Conservation (phyloP, 2,797 vertebrate genomes). For the Uromys caudimaculatus region DNA sequence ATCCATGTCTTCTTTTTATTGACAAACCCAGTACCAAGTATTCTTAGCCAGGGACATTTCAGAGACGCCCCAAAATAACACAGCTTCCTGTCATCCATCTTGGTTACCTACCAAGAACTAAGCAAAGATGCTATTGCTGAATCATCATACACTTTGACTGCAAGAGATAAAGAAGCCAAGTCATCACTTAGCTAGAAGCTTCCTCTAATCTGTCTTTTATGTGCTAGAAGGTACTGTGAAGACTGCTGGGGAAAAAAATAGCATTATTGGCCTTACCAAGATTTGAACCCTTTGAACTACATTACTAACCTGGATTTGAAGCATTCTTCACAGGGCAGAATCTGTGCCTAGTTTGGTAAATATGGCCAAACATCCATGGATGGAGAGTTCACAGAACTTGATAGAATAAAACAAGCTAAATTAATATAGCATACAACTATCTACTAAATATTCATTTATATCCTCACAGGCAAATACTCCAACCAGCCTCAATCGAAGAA, state of each 20-base stretch:
- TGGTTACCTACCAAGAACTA: not conserved
- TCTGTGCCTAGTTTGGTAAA: not conserved
- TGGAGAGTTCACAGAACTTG: not conserved
- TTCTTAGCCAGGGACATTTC: not conserved
- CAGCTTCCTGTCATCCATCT: not conserved
- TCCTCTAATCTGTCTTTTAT: too few relatives aligned
- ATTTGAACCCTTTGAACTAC: not conserved
- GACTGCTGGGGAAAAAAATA: not conserved
- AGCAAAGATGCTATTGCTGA: not conserved
- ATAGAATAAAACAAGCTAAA: not conserved
- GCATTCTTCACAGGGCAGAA: not conserved
- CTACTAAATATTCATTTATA: not conserved
- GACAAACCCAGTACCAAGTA: not conserved
- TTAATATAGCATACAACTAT: not conserved
- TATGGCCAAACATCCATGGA: not conserved
- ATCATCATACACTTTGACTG: not conserved
- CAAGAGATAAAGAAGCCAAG: not conserved
- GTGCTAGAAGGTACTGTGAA: not conserved
- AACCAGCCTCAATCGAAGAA: not conserved
- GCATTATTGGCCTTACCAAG: not conserved
- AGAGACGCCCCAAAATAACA: not conserved
- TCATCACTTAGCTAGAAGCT: not conserved
- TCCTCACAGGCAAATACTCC: not conserved
- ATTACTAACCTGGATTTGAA: not conserved
- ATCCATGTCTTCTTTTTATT: not conserved